A percentile compares a stretch with the other conserved stretches of the same genome.
Conservation (phyloP, 2,113 vertebrate species). For the Pollachius pollachius region DNA sequence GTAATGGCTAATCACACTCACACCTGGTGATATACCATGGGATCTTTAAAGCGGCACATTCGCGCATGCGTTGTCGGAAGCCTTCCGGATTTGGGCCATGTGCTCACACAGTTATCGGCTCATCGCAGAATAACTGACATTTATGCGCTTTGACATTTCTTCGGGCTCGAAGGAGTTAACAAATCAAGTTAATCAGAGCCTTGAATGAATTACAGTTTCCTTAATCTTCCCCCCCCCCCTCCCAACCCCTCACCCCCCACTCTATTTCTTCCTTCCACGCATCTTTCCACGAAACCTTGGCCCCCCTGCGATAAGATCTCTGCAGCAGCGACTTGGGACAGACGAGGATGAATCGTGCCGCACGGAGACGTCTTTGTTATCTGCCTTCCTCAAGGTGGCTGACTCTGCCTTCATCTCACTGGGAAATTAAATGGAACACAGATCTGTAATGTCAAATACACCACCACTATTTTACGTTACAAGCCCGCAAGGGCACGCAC, state of each 20-base stretch:
- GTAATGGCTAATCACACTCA: too few relatives aligned
- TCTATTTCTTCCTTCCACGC: neutral
- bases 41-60: too few relatives aligned
- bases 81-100: too few relatives aligned
- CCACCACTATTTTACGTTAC: neutral
- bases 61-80: too few relatives aligned
- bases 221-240: neutral
- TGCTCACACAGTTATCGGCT: neutral
- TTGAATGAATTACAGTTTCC: constrained; percentile 9
- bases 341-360: neutral
- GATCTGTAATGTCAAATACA: constrained; percentile 6
- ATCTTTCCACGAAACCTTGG: constrained; percentile 2
- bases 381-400: constrained; percentile 2
- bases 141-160: constrained; percentile 1
- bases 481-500: neutral
- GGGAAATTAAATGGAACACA: neutral
- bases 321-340: neutral
- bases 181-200: constrained; percentile 7
- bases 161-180: neutral
- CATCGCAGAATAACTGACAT: neutral
- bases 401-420: constrained; percentile 3
- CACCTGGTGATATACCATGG: too few relatives aligned
- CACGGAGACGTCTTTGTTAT: neutral
- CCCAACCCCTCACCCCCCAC: neutral
- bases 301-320: neutral